Base-by-base conservation (phyloP, 1,140 invertebrate genomes). In the Coptotermes formosanus region DNA sequence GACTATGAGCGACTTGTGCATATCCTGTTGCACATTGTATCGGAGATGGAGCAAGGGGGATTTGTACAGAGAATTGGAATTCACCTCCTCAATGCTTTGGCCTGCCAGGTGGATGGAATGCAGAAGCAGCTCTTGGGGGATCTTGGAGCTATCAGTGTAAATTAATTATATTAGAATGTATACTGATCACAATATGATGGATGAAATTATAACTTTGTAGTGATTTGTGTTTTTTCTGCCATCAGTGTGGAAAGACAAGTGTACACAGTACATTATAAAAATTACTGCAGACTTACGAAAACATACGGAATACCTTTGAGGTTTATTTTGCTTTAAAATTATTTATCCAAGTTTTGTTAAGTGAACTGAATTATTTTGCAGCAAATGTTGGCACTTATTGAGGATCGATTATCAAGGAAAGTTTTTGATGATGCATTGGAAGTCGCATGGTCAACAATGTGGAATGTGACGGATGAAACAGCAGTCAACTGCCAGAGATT, bases 401-500 rank as follows among this genome's bases (percentile, higher is more conserved):
- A 94, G 86, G 94, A 96, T 88, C 93, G 97, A 82, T 91, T 98
- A 55, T 92, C 94, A 23, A 92, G 94, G 75, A 92, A 93, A 69
- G 90, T 95, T 32, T 99, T 97, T 91, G 98, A 99, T 91, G 98
- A 99, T 91, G 96, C 99, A 2, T 94, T 99, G 91, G 98, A 99
- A 92, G 97, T 98, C 25, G 97, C 98, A 12, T 99, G 98, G 98
- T 99, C 97, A 87, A 98, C 97, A 7, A 96, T 99, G 96, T 97
- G 96, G 97, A 99, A 99, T 92, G 97, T 99, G 82, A 99, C 98
- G 82, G 98, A 99, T 91, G 98, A 99, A 92, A 98, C 97, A 64
- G 96, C 97, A 44, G 93, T 95, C 87, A 99, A 99, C 92, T 99
- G 98, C 92, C 93, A 95, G 90, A 93, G 96, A 89, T 99, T 99